A percentile compares a stretch with the other conserved stretches of the same genome.
Evolutionary conservation across 2,888 invertebrate genomes (phyloP).

Genomic region (Calliopum simillimum): DNA sequence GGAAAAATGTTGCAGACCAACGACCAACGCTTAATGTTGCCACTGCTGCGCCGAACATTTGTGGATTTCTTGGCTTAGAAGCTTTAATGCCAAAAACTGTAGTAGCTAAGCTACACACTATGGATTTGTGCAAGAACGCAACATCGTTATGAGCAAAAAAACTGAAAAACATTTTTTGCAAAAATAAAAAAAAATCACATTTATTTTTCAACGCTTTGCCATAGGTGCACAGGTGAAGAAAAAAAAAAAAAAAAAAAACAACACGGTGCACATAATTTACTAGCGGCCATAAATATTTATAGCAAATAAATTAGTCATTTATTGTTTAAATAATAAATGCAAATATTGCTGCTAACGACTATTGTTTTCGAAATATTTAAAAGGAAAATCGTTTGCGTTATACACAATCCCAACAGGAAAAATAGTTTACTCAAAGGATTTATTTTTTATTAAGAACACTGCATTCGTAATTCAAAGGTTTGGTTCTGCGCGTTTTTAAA

Average conservation of each 20-base stretch:
- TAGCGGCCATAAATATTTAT: constrained; percentile 12
- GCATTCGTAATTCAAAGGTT: no score
- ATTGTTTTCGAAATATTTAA: no score
- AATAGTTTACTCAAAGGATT: no score
- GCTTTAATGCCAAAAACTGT: not conserved
- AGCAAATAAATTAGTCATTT: constrained; percentile 26
- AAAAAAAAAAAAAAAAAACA: not conserved
- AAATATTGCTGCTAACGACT: no score
- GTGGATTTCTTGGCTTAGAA: not conserved
- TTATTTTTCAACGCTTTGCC: no score
- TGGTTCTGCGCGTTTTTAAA: no score
- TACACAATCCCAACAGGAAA: no score
- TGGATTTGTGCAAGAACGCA: constrained; percentile 2
- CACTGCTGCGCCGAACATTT: not conserved
- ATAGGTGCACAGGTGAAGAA: no score
- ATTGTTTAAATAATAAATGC: not conserved
- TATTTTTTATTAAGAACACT: no score
- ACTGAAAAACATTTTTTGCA: no score
- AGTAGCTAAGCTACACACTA: not conserved
- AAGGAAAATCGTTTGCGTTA: no score
- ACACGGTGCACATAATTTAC: constrained; percentile 4
- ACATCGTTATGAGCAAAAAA: constrained; percentile 12
- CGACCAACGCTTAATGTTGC: not conserved
- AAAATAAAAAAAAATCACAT: no score
- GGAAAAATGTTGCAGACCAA: constrained; percentile 2